Base-by-base conservation (phyloP, 2,888 invertebrate genomes). In the Dioctria rufipes region DNA sequence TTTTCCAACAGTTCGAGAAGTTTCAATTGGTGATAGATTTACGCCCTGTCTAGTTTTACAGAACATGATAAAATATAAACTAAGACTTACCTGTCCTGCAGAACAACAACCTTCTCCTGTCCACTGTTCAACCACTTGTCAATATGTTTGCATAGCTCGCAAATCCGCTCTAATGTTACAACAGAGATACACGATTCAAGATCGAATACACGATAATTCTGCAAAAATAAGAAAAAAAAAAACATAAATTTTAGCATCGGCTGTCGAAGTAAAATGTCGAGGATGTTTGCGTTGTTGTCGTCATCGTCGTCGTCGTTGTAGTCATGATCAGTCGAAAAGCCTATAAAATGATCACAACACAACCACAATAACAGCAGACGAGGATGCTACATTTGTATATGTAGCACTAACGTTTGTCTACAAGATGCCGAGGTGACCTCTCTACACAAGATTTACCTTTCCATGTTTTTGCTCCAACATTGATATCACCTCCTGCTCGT, bases 81-180 rank as follows among this genome's bases (percentile, higher is more conserved):
- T 73, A 13, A 11, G 37, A 87, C 87, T 91, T 89, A 95, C 94
- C 95, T 95, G 85, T 96, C 95, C 86, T 97, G 94, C 78, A 98
- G 90, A 81, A 97, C 95, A 58, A 95, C 96, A 83, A 97, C 95
- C 87, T 96, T 93, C 88, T 94, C 94, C 37, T 94, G 92, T 86
- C 95, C 94, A 73, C 93, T 94, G 71, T 94, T 94, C 77, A 97
- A 91, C 96, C 97, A 98, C 86, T 95, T 94, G 90, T 98, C 97
- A 85, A 98, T 94, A 86, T 96, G 95, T 89, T 97, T 97, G 91
- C 97, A 98, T 81, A 97, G 93, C 83, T 95, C 95, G 89, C 97
- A 98, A 42, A 98, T 92, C 84, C 94, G 91, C 88, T 97, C 97
- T 81, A 98, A 91, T 61, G 97, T 96, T 54, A 86, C 84, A 67